Conservation (phyloP, 2,797 vertebrate genomes). For the Gambusia yucatana region DNA sequence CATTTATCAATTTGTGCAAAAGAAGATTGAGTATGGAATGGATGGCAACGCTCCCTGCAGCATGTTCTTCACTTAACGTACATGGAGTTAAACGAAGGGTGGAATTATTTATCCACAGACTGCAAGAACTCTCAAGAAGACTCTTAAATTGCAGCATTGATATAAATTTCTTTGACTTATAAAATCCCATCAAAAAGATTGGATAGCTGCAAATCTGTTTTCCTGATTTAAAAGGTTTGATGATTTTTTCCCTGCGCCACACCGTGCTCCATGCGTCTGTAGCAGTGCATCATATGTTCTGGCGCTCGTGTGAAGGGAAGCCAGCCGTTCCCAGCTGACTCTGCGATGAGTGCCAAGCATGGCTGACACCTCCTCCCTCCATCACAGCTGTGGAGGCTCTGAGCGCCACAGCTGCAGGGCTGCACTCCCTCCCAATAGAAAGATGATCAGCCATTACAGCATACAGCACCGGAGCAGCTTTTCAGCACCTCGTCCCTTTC, state of each 20-base stretch:
- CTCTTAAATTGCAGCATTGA: slow-evolving; percentile 13
- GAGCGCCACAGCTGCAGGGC: slow-evolving; percentile 66
- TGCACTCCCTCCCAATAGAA: slow-evolving; percentile 55
- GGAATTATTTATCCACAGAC: slow-evolving; percentile 27
- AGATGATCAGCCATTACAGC: slow-evolving; percentile 65
- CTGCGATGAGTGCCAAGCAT: slow-evolving; percentile 38
- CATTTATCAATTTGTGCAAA: slow-evolving; percentile 31
- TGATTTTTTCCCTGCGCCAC: not conserved
- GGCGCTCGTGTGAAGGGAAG: slow-evolving; percentile 25
- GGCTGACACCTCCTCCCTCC: slow-evolving; percentile 42
- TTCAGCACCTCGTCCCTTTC: slow-evolving; percentile 32
- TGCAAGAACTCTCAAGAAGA: slow-evolving; percentile 9
- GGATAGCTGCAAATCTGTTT: slow-evolving; percentile 1
- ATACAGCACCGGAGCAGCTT: slow-evolving; percentile 44
- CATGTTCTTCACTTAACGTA: slow-evolving; percentile 38
- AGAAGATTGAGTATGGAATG: slow-evolving; percentile 37
- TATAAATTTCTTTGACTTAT: slow-evolving; percentile 19
- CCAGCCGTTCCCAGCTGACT: slow-evolving; percentile 50
- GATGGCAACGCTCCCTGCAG: slow-evolving; percentile 19
- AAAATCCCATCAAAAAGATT: not conserved
- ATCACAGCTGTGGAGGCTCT: slow-evolving; percentile 68
- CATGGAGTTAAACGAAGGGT: slow-evolving; percentile 35
- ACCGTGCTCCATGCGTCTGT: slow-evolving; percentile 6
- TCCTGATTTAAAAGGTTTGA: not conserved
- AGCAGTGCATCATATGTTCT: not conserved